These are phyloP conservation scores for Polymixis lichenea DNA, from an alignment of 2,888 invertebrate species.

Conservation along the genomic window DNA sequence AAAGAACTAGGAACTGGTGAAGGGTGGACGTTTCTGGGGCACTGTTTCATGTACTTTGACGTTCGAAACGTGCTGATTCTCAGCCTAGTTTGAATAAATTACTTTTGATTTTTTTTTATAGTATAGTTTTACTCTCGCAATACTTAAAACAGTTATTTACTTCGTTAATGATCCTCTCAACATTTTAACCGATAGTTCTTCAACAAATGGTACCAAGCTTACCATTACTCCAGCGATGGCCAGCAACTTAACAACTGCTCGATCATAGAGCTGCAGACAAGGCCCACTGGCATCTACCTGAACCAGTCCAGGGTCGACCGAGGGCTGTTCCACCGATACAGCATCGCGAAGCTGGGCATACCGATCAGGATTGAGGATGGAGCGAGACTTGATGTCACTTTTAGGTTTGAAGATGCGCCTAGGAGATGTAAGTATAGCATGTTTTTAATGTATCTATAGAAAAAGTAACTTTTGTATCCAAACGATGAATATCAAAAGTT, in stretches of 20 bases:
- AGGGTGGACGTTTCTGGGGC: too few relatives aligned
- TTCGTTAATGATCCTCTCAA: too few relatives aligned
- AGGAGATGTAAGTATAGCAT: conserved; percentile 78
- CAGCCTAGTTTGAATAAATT: too few relatives aligned
- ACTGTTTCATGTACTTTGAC: too few relatives aligned
- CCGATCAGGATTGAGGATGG: conserved; percentile 72
- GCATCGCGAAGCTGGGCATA: conserved; percentile 75
- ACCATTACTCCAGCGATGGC: conserved; percentile 82
- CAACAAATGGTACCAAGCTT: conserved; percentile 83
- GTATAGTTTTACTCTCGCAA: too few relatives aligned
- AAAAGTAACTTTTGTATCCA: neutral
- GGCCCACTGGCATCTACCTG: conserved; percentile 75
- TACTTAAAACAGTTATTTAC: too few relatives aligned
- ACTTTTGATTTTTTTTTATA: too few relatives aligned
- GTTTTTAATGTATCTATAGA: neutral
- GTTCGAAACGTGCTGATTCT: too few relatives aligned
- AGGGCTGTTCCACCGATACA: conserved; percentile 82
- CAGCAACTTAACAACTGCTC: conserved; percentile 82
- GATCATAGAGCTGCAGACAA: conserved; percentile 74
- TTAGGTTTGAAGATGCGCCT: conserved; percentile 78
- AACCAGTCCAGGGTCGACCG: conserved; percentile 83
- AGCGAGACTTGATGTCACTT: conserved; percentile 76
- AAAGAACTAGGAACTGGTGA: too few relatives aligned
- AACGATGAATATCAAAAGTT: neutral
- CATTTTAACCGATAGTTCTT: conserved; percentile 75